phyloP scores from a whole-genome alignment of 2,797 vertebrate species.

The Tadarida brasiliensis region DNA sequence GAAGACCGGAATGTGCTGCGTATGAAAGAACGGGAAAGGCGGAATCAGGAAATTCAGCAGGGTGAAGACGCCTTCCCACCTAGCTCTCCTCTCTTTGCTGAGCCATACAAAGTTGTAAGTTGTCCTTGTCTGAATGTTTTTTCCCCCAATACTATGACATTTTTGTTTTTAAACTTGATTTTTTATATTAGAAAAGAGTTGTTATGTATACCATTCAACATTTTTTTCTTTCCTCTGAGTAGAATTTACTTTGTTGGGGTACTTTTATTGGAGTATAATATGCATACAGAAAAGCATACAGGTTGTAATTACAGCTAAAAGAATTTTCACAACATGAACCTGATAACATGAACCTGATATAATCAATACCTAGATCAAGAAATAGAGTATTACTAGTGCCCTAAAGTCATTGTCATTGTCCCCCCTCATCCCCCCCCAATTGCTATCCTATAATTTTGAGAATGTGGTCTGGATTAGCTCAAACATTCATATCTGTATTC shows the following conservation, averaged over 20 bases:
- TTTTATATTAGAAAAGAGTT: constrained; percentile 49
- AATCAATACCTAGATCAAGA: constrained; percentile 47
- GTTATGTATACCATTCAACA: neutral
- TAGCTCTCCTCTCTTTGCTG: constrained; percentile 99
- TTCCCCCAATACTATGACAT: neutral
- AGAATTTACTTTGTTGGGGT: neutral
- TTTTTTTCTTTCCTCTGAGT: constrained; percentile 26
- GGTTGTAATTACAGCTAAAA: neutral
- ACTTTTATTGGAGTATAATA: constrained; percentile 22
- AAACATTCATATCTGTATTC: neutral
- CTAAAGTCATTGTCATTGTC: neutral
- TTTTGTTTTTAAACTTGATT: constrained; percentile 52
- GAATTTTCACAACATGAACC: neutral
- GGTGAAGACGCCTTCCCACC: constrained; percentile 99
- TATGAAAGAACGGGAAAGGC: constrained; percentile 99
- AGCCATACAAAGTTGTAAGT: constrained; percentile 99
- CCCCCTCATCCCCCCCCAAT: neutral
- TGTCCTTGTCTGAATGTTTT: constrained; percentile 76
- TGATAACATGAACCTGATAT: neutral
- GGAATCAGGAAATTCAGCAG: constrained; percentile 99
- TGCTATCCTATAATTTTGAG: neutral
- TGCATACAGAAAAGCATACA: neutral
- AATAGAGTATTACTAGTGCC: neutral
- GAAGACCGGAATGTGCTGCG: constrained; percentile 99
- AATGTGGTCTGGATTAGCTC: neutral